Evolutionary conservation across 2,113 vertebrate species (phyloP).

Genomic region (Acanthisitta chloris): DNA sequence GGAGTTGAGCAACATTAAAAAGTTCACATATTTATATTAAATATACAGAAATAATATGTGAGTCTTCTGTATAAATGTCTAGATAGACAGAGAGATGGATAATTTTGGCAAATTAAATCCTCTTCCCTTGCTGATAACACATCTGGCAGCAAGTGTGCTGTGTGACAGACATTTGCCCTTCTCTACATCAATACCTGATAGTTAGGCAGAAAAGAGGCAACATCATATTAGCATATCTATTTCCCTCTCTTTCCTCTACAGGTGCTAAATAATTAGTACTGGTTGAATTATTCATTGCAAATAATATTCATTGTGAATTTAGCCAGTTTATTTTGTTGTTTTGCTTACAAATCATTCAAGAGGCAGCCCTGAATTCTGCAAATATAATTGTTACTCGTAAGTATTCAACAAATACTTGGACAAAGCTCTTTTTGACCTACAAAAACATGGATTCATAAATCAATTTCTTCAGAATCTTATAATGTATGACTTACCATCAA

Average conservation of each 20-base stretch:
- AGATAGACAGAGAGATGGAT: neutral
- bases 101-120: neutral
- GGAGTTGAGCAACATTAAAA: neutral
- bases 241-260: constrained; percentile 59
- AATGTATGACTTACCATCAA: neutral
- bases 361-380: neutral
- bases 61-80: neutral
- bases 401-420: neutral
- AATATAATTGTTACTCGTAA: neutral
- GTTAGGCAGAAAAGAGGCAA: constrained; percentile 63
- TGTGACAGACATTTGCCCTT: constrained; percentile 36
- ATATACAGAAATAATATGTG: neutral
- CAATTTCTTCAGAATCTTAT: neutral
- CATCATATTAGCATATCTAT: constrained; percentile 52
- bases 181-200: constrained; percentile 34
- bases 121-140: constrained; percentile 14
- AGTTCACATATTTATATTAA: neutral
- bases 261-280: constrained; percentile 70
- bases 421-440: neutral
- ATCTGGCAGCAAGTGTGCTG: constrained; percentile 11
- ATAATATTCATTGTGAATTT: constrained; percentile 70
- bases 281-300: constrained; percentile 69
- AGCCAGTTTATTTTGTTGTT: neutral
- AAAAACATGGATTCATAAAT: neutral
- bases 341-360: constrained; percentile 53